A percentile compares a stretch with the other conserved stretches of the same genome.
Evolutionary conservation across 2,888 invertebrate species (phyloP).

Genomic region (Eupithecia vulgata): DNA sequence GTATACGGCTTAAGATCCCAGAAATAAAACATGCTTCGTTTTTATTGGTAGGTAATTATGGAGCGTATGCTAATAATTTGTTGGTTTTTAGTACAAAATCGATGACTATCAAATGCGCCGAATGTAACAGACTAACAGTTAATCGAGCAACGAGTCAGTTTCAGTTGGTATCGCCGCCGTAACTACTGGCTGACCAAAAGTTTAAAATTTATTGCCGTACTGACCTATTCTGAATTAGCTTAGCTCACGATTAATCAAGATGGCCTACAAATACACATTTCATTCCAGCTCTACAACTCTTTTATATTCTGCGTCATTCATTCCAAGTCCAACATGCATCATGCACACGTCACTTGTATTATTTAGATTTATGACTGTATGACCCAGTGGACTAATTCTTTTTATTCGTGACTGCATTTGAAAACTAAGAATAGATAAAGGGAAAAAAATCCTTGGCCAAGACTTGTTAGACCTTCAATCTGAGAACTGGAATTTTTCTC

Average conservation of each 20-base stretch:
- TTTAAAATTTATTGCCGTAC: slow-evolving; percentile 35
- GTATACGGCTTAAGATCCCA: no score
- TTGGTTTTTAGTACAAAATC: neutral
- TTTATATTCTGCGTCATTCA: slow-evolving; percentile 16
- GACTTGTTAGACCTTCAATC: neutral
- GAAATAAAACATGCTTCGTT: no score
- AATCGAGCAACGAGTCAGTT: neutral
- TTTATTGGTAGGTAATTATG: neutral
- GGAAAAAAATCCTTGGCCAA: neutral
- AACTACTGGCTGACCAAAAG: neutral
- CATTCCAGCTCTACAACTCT: slow-evolving; percentile 35
- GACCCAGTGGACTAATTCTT: slow-evolving; percentile 12
- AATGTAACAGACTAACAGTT: neutral
- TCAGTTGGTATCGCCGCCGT: neutral
- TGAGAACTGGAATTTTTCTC: neutral
- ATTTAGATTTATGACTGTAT: slow-evolving; percentile 49
- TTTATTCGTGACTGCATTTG: neutral
- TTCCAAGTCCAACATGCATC: slow-evolving; percentile 37
- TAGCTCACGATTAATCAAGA: slow-evolving; percentile 40
- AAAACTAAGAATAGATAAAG: neutral
- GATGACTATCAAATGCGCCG: neutral
- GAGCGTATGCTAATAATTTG: neutral
- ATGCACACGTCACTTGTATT: slow-evolving; percentile 36
- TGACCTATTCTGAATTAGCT: slow-evolving; percentile 32
- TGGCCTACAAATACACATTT: slow-evolving; percentile 38